These are phyloP conservation scores for Hemibagrus guttatus DNA, from an alignment of 2,797 vertebrate genomes.

Conservation along the genomic window DNA sequence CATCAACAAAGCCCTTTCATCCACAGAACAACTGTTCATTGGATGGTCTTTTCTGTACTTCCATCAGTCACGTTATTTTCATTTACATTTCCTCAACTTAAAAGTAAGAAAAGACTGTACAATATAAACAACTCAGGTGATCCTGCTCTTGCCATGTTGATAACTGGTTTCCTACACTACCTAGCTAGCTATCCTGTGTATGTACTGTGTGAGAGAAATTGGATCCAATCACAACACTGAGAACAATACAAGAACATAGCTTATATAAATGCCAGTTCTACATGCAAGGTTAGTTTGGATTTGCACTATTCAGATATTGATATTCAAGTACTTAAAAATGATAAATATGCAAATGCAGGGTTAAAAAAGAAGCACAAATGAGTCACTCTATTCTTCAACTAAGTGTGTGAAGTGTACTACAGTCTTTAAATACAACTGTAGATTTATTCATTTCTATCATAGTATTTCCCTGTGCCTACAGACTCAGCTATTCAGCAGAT, in stretches of 20 bases:
- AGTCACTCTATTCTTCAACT: not conserved
- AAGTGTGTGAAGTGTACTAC: too few species aligned
- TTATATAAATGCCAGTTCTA: not conserved
- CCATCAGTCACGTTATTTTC: not conserved
- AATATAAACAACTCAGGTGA: not conserved
- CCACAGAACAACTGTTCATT: not conserved
- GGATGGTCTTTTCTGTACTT: not conserved
- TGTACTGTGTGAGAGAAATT: not conserved
- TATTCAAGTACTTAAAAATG: not conserved
- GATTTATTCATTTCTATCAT: not conserved
- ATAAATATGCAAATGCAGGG: not conserved
- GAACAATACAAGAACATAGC: not conserved
- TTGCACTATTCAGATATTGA: not conserved
- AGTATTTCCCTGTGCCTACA: constrained; percentile 5
- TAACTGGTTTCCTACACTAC: not conserved
- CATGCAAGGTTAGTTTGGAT: not conserved
- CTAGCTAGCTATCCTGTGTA: not conserved
- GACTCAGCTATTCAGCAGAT: constrained; percentile 8
- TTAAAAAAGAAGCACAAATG: not conserved
- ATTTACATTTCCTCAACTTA: not conserved
- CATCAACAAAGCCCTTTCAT: not conserved
- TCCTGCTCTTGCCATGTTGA: not conserved
- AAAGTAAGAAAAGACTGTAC: not conserved
- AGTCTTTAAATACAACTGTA: constrained; percentile 8
- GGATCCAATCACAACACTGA: not conserved